These are phyloP conservation scores for Campoplex nolae DNA, from an alignment of 2,888 invertebrate genomes.

Conservation along the genomic window DNA sequence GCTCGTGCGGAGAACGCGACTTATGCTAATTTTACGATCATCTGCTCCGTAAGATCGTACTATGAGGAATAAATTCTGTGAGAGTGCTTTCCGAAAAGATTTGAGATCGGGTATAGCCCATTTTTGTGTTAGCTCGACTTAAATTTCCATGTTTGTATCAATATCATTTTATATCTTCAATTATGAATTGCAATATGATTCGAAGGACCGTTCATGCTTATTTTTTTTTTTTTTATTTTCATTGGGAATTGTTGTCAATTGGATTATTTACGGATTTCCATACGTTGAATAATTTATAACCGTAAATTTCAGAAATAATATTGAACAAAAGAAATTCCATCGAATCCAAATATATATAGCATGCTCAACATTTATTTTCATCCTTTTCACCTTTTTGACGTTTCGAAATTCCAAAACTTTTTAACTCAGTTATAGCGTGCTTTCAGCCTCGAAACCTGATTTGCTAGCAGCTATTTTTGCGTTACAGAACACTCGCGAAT, in stretches of 20 bases:
- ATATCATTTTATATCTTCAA: neutral
- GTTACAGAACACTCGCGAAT: neutral
- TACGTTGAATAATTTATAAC: neutral
- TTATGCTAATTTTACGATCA: conserved; percentile 80
- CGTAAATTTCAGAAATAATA: neutral
- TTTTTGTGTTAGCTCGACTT: conserved; percentile 15
- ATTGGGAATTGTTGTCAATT: neutral
- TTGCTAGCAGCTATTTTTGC: neutral
- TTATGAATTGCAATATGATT: neutral
- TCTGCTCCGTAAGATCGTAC: conserved; percentile 72
- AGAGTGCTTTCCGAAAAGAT: conserved; percentile 65
- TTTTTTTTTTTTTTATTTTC: neutral
- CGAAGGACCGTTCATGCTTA: neutral
- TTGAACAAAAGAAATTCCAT: neutral
- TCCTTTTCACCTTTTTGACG: neutral
- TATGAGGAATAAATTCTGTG: conserved; percentile 65
- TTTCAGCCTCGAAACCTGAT: neutral
- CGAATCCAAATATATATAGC: neutral
- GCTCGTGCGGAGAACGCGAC: conserved; percentile 61
- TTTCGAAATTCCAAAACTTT: neutral
- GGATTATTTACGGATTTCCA: neutral
- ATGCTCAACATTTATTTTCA: neutral
- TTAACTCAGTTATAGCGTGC: neutral
- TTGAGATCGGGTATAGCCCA: conserved; percentile 69
- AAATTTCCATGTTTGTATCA: neutral